phyloP scores from a whole-genome alignment of 2,797 vertebrate genomes.

The Gallinago nigripennis region DNA sequence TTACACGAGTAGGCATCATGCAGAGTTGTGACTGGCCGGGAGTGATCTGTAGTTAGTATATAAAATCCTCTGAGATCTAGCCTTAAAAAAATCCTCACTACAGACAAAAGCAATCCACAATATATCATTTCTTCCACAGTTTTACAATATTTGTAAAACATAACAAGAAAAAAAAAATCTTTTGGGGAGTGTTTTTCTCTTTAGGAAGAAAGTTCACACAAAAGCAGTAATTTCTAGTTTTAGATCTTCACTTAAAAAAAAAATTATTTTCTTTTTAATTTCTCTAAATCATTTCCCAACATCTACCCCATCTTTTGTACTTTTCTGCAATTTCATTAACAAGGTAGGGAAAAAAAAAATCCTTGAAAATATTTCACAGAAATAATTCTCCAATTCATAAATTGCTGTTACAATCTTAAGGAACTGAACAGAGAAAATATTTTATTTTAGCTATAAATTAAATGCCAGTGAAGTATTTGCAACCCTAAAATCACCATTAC shows the following conservation, averaged over 20 bases:
- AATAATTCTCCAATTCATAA: neutral
- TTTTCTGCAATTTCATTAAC: neutral
- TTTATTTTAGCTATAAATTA: neutral
- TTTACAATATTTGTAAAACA: neutral
- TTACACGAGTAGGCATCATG: neutral
- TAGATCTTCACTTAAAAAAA: neutral
- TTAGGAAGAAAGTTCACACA: neutral
- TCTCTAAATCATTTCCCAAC: neutral
- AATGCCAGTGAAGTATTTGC: neutral
- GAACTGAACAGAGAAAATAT: neutral
- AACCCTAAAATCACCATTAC: neutral
- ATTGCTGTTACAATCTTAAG: neutral
- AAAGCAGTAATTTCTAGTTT: neutral
- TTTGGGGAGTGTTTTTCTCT: neutral
- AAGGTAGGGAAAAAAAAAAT: fast-evolving
- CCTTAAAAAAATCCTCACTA: neutral
- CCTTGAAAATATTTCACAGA: neutral
- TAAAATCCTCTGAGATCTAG: neutral
- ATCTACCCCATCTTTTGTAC: neutral
- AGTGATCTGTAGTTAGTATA: neutral
- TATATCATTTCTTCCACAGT: neutral
- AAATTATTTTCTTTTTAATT: neutral
- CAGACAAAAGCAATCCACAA: neutral
- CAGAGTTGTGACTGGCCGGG: neutral
- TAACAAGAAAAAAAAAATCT: neutral